Evolutionary conservation across 2,113 vertebrate species (phyloP).

Genomic region (Nibea coibor): DNA sequence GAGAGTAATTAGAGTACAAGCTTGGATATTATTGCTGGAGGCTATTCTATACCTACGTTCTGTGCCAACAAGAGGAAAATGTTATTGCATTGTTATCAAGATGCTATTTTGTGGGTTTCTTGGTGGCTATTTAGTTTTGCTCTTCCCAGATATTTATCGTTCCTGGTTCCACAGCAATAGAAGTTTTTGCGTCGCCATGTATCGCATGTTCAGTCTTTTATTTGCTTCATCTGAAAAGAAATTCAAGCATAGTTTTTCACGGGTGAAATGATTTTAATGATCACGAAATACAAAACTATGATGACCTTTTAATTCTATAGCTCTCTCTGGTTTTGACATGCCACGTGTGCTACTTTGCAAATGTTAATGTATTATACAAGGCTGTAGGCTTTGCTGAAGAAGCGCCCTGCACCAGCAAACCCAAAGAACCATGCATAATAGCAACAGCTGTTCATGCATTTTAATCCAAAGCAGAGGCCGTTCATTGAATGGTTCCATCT

Average conservation of each 20-base stretch:
- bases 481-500: constrained; percentile 74
- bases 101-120: not conserved
- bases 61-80: constrained; percentile 9
- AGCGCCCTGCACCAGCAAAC: constrained; percentile 62
- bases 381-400: constrained; percentile 63
- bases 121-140: not conserved
- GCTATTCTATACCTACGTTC: not conserved
- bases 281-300: constrained; percentile 10
- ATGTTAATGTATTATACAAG: constrained; percentile 63
- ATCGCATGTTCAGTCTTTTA: not conserved
- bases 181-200: not conserved
- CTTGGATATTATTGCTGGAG: not conserved
- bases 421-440: constrained; percentile 73
- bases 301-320: constrained; percentile 45
- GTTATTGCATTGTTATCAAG: not conserved
- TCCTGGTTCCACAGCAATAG: not conserved
- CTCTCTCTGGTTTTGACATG: constrained; percentile 45
- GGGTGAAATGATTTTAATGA: constrained; percentile 25
- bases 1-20: not conserved
- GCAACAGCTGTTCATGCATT: constrained; percentile 83
- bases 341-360: constrained; percentile 47
- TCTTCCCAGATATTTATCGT: constrained; percentile 10
- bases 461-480: constrained; percentile 78
- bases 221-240: not conserved
- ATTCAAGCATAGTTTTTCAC: constrained; percentile 21